These are phyloP conservation scores for Orientallactaga bullata DNA, from an alignment of 2,113 vertebrate species.

Conservation along the genomic window DNA sequence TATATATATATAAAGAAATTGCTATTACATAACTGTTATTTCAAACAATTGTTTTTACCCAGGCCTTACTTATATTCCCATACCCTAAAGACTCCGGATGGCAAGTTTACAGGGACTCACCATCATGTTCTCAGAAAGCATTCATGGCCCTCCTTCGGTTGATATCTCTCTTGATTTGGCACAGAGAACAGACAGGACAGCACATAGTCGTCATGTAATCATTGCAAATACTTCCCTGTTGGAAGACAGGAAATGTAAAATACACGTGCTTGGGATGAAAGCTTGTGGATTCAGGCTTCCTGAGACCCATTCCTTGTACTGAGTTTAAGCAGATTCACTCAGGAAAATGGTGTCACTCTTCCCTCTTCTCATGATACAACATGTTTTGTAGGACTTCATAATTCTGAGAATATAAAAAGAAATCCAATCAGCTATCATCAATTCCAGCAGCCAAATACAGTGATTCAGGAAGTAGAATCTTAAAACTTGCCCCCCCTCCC, in stretches of 20 bases:
- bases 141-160: slow-evolving; percentile 74
- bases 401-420: not conserved
- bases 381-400: not conserved
- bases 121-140: slow-evolving; percentile 73
- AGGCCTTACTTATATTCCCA: not conserved
- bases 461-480: not conserved
- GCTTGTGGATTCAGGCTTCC: not conserved
- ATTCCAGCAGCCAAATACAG: not conserved
- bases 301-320: not conserved
- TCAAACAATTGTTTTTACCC: not conserved
- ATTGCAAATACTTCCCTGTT: slow-evolving; percentile 82
- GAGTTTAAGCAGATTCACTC: not conserved
- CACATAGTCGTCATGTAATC: accelerated
- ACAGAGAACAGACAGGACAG: slow-evolving; percentile 68
- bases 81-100: not conserved
- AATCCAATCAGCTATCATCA: not conserved
- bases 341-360: not conserved
- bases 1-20: no score
- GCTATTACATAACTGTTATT: not conserved
- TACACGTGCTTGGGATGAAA: not conserved
- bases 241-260: not conserved
- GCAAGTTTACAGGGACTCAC: not conserved
- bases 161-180: slow-evolving; percentile 89
- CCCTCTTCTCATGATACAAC: not conserved
- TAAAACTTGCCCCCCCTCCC: not conserved